Evolutionary conservation across 2,888 invertebrate species (phyloP).

Genomic region (Mantis religiosa): DNA sequence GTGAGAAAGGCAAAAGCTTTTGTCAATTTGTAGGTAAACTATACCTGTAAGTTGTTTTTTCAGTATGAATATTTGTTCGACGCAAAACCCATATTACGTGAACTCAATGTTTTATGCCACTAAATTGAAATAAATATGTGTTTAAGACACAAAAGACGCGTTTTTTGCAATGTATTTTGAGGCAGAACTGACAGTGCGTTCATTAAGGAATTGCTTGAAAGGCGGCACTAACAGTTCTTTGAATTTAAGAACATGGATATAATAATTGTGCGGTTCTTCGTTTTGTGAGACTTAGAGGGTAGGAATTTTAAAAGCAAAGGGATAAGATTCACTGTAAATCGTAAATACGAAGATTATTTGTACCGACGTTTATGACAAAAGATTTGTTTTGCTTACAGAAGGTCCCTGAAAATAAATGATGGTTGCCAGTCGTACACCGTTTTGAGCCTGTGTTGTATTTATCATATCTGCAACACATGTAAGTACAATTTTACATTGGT

Average conservation of each 20-base stretch:
- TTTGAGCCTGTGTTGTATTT: conserved; percentile 5
- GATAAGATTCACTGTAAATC: not conserved
- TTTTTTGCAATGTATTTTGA: not conserved
- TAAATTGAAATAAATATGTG: not conserved
- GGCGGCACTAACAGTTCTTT: not conserved
- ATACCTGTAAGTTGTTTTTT: not conserved
- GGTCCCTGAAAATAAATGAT: not conserved
- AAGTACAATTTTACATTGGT: not conserved
- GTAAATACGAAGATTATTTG: not conserved
- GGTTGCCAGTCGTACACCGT: not conserved
- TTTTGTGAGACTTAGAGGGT: not conserved
- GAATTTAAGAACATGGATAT: not conserved
- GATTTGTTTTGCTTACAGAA: not conserved
- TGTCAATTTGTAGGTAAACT: not conserved
- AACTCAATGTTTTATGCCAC: not conserved
- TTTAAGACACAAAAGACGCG: not conserved
- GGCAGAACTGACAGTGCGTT: not conserved
- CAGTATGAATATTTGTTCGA: not conserved
- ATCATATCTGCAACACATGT: conserved; percentile 21
- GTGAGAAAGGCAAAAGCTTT: conserved; percentile 15
- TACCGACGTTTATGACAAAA: not conserved
- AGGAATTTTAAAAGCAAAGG: not conserved
- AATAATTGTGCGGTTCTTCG: not conserved
- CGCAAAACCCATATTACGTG: not conserved
- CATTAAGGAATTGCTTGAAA: not conserved